These are phyloP conservation scores for Noctua janthina DNA, from an alignment of 2,888 invertebrate genomes.

Conservation along the genomic window DNA sequence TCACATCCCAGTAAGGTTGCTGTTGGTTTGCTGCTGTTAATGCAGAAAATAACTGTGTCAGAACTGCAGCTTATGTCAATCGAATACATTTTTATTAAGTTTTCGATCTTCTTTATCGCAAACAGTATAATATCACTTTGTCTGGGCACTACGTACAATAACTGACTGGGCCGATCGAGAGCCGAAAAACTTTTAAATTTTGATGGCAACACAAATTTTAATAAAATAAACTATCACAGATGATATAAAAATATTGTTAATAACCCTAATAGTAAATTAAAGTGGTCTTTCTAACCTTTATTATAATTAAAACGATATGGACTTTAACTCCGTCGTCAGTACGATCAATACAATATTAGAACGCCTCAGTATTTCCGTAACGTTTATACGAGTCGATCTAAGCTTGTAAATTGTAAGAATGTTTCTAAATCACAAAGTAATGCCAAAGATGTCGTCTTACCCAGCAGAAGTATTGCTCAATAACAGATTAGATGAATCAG, in stretches of 20 bases:
- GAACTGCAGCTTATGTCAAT: no score
- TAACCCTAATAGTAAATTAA: background rate
- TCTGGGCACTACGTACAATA: background rate
- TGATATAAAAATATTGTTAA: no score
- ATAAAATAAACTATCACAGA: background rate
- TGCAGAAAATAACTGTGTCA: background rate
- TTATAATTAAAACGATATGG: background rate
- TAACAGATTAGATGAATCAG: conserved; percentile 1
- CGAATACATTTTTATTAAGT: no score
- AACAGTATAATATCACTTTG: background rate
- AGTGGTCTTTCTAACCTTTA: background rate
- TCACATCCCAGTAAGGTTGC: background rate
- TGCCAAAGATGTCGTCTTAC: background rate
- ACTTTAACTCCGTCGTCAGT: background rate
- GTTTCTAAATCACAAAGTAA: background rate
- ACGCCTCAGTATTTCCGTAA: background rate
- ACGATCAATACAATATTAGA: conserved; percentile 3
- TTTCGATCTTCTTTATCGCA: background rate
- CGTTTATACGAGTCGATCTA: background rate
- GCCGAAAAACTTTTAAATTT: background rate
- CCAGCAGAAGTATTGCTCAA: background rate
- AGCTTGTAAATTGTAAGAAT: background rate
- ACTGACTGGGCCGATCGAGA: background rate
- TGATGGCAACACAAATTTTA: background rate
- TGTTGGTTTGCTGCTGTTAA: background rate